Evolutionary conservation across 2,888 invertebrate genomes (phyloP), one percentile per base, ranked within the genome.

Genomic region (Calliphora vomitoria): DNA sequence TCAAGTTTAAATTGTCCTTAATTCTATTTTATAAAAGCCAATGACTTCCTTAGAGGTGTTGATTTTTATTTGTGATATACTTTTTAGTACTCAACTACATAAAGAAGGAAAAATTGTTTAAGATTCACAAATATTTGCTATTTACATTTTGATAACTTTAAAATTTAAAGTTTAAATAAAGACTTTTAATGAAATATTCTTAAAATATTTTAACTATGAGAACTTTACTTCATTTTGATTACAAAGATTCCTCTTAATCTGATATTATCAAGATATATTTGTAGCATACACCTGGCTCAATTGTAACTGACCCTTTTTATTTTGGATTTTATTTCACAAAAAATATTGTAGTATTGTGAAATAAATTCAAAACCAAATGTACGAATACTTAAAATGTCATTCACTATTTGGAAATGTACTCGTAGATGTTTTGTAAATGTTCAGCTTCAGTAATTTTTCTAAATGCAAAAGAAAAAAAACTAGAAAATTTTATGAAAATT

Each of bases 351-450:
- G 18, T 71, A 62, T 64, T 35, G 69, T 64, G 55, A 78, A 78
- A 44, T 44, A 78, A 83, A 38, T 83, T 41, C 31, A 25, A 41
- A 64, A 83, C 18, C 50, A 81, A 69, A 81, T 69, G 62, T 85
- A 76, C 62, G 50, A 85, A 81, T 80, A 62, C 80, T 85, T 85
- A 75, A 85, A 81, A 85, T 85, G 85, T 85, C 85, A 85, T 85
- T 85, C 80, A 85, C 68, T 85, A 85, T 85, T 81, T 85, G 53
- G 20, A 75, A 81, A 69, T 78, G 66, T 82, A 58, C 66, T 75
- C 47, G 74, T 78, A 85, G 53, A 68, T 60, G 72, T 66, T 68
- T 53, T 68, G 20, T 60, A 58, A 80, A 62, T 81, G 87, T 87
- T 87, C 81, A 72, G 81, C 87, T 87, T 87, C 84, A 87, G 84